Evolutionary conservation across 2,113 vertebrate genomes (phyloP).

Genomic region (Osmerus eperlanus): DNA sequence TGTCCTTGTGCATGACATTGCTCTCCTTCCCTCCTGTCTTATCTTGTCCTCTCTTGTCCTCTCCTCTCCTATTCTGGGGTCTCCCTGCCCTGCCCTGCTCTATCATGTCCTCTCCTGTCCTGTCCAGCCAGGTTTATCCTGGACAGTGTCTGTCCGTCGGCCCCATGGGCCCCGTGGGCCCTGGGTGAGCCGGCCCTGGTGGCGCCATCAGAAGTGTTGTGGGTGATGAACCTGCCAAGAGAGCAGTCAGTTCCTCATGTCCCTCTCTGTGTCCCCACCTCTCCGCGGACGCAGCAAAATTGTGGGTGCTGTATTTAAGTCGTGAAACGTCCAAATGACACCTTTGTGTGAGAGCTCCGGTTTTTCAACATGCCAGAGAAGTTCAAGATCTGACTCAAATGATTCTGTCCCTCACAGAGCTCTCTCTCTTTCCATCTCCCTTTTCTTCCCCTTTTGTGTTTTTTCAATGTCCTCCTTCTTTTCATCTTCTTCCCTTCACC

Average conservation of each 20-base stretch:
- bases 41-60: conserved; percentile 19
- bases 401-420: conserved; percentile 26
- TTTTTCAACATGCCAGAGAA: conserved; percentile 48
- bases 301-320: conserved; percentile 54
- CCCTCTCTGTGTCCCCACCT: conserved; percentile 28
- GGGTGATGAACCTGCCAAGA: too few relatives aligned
- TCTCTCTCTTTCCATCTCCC: conserved; percentile 10
- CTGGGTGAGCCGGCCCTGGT: too few relatives aligned
- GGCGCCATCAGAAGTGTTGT: too few relatives aligned
- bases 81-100: conserved; percentile 6
- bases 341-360: conserved; percentile 32
- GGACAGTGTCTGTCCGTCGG: conserved; percentile 65
- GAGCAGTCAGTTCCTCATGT: conserved; percentile 32
- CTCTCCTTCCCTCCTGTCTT: background rate
- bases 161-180: conserved; percentile 7
- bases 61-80: background rate
- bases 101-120: conserved; percentile 32
- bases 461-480: background rate
- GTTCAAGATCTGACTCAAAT: conserved; percentile 53
- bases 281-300: conserved; percentile 27
- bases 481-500: background rate
- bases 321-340: conserved; percentile 39
- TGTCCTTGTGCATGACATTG: conserved; percentile 60
- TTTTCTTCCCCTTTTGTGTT: background rate
- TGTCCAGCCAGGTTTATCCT: conserved; percentile 33